Conservation (phyloP, 1,140 invertebrate genomes). For the Anoplophora glabripennis region DNA sequence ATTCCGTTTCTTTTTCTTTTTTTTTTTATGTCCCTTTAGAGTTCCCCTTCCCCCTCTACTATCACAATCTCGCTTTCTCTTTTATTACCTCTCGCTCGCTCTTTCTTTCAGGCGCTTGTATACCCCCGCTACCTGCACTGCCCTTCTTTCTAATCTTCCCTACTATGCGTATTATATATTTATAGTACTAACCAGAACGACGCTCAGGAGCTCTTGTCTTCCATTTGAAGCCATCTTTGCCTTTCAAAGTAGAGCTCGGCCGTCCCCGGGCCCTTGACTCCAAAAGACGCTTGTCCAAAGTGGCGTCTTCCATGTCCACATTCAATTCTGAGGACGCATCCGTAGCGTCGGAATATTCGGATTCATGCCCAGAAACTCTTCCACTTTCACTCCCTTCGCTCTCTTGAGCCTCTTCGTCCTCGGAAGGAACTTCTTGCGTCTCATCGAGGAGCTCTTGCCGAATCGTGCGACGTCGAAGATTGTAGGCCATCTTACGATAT, state of each 20-base stretch:
- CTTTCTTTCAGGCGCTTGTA: no score
- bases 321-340: not conserved
- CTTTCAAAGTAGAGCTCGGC: not conserved
- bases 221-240: not conserved
- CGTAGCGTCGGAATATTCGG: not conserved
- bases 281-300: not conserved
- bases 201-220: not conserved
- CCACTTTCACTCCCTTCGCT: not conserved
- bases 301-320: not conserved
- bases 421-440: not conserved
- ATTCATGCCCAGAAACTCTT: not conserved
- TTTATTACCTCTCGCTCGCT: no score
- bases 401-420: not conserved
- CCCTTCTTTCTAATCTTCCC: not conserved
- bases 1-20: no score
- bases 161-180: not conserved
- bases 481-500: not conserved
- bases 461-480: not conserved
- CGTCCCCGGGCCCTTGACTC: not conserved
- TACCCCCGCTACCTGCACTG: no score
- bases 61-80: no score
- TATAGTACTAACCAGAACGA: not conserved
- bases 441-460: not conserved
- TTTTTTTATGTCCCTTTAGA: no score
- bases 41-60: no score